These are phyloP conservation scores for Sylvicola cinctus DNA, from an alignment of 2,888 invertebrate genomes.

Conservation along the genomic window DNA sequence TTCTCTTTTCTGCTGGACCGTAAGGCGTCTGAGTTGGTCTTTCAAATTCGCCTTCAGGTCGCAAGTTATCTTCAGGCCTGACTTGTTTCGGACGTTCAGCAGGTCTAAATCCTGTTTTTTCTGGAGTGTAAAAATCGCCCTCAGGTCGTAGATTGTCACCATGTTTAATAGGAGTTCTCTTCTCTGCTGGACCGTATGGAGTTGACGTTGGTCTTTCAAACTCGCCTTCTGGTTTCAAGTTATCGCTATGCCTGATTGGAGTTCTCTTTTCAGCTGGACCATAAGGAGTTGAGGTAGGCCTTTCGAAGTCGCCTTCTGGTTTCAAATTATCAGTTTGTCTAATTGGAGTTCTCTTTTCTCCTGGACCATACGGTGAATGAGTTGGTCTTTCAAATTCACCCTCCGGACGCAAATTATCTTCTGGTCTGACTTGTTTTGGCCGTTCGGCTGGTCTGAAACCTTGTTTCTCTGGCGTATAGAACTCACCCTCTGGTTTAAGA, in stretches of 20 bases:
- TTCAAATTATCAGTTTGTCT: constrained; percentile 25
- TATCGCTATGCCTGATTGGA: constrained; percentile 13
- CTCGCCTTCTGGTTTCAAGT: constrained; percentile 23
- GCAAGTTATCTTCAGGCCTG: constrained; percentile 24
- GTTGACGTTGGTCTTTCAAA: constrained; percentile 19
- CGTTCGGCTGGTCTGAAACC: constrained; percentile 18
- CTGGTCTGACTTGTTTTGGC: constrained; percentile 22
- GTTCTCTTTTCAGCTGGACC: constrained; percentile 23
- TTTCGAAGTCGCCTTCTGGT: constrained; percentile 34
- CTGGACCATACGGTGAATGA: constrained; percentile 19
- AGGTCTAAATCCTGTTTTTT: constrained; percentile 13
- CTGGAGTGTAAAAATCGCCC: constrained; percentile 10
- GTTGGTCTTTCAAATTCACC: constrained; percentile 24
- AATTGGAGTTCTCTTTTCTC: constrained; percentile 25
- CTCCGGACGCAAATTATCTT: constrained; percentile 37
- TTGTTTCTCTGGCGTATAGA: constrained; percentile 13
- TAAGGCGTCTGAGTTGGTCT: constrained; percentile 15
- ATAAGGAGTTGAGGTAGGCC: constrained; percentile 23
- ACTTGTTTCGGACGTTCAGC: constrained; percentile 26
- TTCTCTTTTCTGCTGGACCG: constrained; percentile 28
- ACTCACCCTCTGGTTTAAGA: constrained; percentile 27
- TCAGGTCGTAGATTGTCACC: constrained; percentile 20
- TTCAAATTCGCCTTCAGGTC: constrained; percentile 29
- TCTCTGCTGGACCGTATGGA: constrained; percentile 21
- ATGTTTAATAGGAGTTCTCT: constrained; percentile 35